Evolutionary conservation across 2,888 invertebrate genomes (phyloP).

Genomic region (Dermolepida albohirtum): DNA sequence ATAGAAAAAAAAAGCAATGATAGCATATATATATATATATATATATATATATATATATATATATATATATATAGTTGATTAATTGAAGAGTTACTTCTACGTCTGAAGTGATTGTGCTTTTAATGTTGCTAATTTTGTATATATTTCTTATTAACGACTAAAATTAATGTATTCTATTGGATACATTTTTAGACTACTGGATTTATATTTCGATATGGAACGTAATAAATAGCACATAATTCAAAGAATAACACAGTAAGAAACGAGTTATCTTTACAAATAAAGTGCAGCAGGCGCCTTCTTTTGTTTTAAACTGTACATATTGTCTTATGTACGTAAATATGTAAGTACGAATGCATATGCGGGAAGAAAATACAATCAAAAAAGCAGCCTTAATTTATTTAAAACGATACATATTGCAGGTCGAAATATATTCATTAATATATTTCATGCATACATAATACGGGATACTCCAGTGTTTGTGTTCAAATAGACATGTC

Average conservation of each 20-base stretch:
- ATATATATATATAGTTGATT: too few relatives aligned
- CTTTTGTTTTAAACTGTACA: constrained; percentile 24
- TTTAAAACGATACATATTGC: constrained; percentile 43
- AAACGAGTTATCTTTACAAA: constrained; percentile 27
- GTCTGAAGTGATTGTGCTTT: too few relatives aligned
- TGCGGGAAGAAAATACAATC: constrained; percentile 9
- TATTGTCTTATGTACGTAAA: background rate
- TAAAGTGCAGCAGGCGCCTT: constrained; percentile 5
- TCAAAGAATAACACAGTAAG: constrained; percentile 20
- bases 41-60: too few relatives aligned
- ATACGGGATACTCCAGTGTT: constrained; percentile 36
- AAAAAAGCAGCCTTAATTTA: constrained; percentile 37
- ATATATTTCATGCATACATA: constrained; percentile 42
- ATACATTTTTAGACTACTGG: too few relatives aligned
- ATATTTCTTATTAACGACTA: too few relatives aligned
- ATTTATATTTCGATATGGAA: too few relatives aligned
- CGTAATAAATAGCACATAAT: background rate
- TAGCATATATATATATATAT: too few relatives aligned
- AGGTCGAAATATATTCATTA: constrained; percentile 42
- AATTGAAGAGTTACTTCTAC: too few relatives aligned
- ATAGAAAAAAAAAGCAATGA: too few relatives aligned
- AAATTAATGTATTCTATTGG: too few relatives aligned
- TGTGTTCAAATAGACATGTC: constrained; percentile 59
- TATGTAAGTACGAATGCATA: constrained; percentile 10
- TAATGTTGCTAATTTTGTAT: too few relatives aligned